phyloP scores from a whole-genome alignment of 2,113 vertebrate genomes.

The Scopus umbretta region DNA sequence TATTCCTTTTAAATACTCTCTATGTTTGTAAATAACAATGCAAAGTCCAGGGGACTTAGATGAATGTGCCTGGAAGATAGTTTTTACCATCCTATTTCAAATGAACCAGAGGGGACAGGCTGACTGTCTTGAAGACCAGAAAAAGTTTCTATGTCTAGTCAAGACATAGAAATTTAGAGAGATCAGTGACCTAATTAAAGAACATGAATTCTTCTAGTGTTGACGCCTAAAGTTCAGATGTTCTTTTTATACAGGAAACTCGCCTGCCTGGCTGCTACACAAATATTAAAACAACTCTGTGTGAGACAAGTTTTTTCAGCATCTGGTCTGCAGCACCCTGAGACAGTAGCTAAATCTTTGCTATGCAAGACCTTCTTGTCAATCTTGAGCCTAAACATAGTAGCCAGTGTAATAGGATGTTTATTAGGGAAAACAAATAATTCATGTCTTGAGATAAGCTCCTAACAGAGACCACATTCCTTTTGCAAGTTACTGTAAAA shows the following conservation, averaged over 20 bases:
- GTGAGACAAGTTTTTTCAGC: constrained; percentile 39
- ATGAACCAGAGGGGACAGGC: constrained; percentile 9
- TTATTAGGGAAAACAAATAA: constrained; percentile 46
- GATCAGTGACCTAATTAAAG: constrained; percentile 52
- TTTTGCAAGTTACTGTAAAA: background rate
- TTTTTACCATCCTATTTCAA: constrained; percentile 4
- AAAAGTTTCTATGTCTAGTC: constrained; percentile 26
- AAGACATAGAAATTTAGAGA: constrained; percentile 2
- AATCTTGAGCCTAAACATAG: constrained; percentile 38
- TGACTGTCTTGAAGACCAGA: constrained; percentile 40
- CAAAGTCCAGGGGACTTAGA: background rate
- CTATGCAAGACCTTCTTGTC: constrained; percentile 29
- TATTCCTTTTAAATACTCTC: background rate
- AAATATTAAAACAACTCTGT: constrained; percentile 43
- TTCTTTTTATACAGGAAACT: constrained; percentile 52
- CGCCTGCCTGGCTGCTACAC: constrained; percentile 39
- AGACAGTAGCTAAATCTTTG: constrained; percentile 39
- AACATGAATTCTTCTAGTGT: constrained; percentile 24
- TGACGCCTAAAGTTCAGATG: constrained; percentile 42
- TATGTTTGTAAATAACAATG: background rate
- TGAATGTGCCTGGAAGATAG: background rate
- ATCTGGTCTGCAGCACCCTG: constrained; percentile 17
- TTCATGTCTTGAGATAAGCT: constrained; percentile 31
- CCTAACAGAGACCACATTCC: background rate
- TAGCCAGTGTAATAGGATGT: background rate